Evolutionary conservation across 2,113 vertebrate species (phyloP).

Genomic region (Xyrauchen texanus): DNA sequence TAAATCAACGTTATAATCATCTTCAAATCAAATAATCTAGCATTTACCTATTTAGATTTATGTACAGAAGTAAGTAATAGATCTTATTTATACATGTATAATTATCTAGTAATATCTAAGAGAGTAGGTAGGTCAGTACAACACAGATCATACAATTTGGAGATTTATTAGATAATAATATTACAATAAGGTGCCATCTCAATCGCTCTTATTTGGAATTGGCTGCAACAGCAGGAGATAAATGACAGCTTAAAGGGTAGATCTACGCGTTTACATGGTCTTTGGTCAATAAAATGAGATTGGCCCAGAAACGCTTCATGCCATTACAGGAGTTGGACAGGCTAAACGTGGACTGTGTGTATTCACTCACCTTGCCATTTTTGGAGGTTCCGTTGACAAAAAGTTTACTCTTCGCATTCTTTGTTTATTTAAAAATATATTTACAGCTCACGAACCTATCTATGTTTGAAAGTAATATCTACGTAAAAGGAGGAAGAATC

Average conservation of each 20-base stretch:
- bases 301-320: neutral
- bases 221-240: neutral
- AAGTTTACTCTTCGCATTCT: constrained; percentile 95
- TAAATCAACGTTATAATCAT: too few relatives aligned
- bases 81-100: too few relatives aligned
- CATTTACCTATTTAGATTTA: too few relatives aligned
- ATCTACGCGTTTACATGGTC: neutral
- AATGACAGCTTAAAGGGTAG: neutral
- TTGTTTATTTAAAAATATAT: constrained; percentile 34
- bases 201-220: neutral
- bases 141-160: too few relatives aligned
- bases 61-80: too few relatives aligned
- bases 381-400: constrained; percentile 91
- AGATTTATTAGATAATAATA: too few relatives aligned
- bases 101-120: too few relatives aligned
- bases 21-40: too few relatives aligned
- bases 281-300: neutral
- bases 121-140: too few relatives aligned
- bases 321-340: constrained; percentile 4
- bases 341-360: constrained; percentile 12
- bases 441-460: neutral
- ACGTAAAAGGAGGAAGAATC: neutral
- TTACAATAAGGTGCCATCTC: too few relatives aligned
- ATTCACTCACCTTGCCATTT: constrained; percentile 88
- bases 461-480: constrained; percentile 32